These are phyloP conservation scores for Acronicta leporina DNA, from an alignment of 2,888 invertebrate species.

Conservation along the genomic window DNA sequence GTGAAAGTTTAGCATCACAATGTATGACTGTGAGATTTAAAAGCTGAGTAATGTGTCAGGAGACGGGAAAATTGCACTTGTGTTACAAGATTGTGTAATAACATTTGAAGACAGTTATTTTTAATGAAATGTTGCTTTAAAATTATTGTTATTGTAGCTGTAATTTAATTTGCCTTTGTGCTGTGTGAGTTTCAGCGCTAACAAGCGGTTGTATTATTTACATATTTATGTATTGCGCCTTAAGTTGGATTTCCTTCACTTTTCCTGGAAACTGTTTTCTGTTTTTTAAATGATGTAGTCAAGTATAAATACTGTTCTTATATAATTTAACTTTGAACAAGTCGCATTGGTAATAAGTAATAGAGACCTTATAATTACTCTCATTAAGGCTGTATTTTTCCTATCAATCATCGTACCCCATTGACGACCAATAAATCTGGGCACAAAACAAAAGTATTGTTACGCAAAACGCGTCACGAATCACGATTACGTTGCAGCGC, in stretches of 20 bases:
- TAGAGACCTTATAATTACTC: background rate
- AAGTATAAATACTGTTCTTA: background rate
- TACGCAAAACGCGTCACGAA: conserved; percentile 67
- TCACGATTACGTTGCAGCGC: conserved; percentile 63
- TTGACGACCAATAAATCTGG: conserved; percentile 24
- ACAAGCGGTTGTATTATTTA: background rate
- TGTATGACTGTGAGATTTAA: conserved; percentile 47
- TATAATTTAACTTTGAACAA: no score
- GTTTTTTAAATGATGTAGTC: no score
- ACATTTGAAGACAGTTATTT: conserved; percentile 28
- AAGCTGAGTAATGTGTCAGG: conserved; percentile 53
- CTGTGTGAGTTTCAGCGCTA: conserved; percentile 1
- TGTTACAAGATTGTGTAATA: conserved; percentile 42
- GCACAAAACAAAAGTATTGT: conserved; percentile 50
- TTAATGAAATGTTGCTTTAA: conserved; percentile 14
- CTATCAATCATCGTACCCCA: conserved; percentile 15
- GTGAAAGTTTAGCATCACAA: conserved; percentile 51
- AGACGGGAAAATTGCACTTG: conserved; percentile 34
- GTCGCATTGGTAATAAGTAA: background rate
- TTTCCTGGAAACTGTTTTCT: no score
- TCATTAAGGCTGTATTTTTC: background rate
- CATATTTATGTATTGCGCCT: no score
- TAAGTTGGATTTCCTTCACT: no score
- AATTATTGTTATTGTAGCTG: no score
- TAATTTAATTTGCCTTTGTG: conserved; percentile 25